Evolutionary conservation across 2,888 invertebrate species (phyloP).

Genomic region (Drosophila pegasa): DNA sequence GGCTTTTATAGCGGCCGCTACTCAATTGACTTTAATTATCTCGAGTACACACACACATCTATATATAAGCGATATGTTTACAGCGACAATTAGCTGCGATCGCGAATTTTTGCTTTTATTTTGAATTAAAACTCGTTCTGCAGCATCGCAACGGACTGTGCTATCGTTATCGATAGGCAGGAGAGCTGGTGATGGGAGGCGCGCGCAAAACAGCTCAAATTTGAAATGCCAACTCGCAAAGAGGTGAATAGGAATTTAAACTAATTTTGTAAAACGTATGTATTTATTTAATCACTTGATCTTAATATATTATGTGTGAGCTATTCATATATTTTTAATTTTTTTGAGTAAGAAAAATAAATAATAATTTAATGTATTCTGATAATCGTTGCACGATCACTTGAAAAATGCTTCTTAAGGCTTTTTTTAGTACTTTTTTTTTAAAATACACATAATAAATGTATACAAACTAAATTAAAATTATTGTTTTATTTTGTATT

Average conservation of each 20-base stretch:
- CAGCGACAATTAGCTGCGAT: slow-evolving; percentile 7
- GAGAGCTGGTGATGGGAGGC: neutral
- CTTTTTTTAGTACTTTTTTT: too few relatives aligned
- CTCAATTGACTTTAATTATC: slow-evolving; percentile 35
- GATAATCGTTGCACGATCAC: too few relatives aligned
- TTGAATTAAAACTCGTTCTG: slow-evolving; percentile 8
- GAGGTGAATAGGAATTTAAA: neutral
- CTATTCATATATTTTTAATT: neutral
- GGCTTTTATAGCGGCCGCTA: slow-evolving; percentile 6
- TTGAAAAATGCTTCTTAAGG: too few relatives aligned
- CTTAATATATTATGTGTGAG: neutral
- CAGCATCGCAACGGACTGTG: neutral
- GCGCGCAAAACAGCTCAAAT: neutral
- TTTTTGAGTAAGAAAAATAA: too few relatives aligned
- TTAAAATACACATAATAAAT: too few relatives aligned
- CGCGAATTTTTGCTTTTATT: neutral
- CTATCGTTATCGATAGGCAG: slow-evolving; percentile 15
- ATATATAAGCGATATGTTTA: slow-evolving; percentile 1
- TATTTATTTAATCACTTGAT: too few relatives aligned
- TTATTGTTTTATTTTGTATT: neutral
- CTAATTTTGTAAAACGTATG: neutral
- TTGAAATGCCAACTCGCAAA: neutral
- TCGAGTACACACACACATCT: slow-evolving; percentile 34
- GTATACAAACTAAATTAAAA: too few relatives aligned
- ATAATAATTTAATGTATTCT: too few relatives aligned